These are phyloP conservation scores for Pelosia muscerda DNA, from an alignment of 2,888 invertebrate genomes.

Conservation along the genomic window DNA sequence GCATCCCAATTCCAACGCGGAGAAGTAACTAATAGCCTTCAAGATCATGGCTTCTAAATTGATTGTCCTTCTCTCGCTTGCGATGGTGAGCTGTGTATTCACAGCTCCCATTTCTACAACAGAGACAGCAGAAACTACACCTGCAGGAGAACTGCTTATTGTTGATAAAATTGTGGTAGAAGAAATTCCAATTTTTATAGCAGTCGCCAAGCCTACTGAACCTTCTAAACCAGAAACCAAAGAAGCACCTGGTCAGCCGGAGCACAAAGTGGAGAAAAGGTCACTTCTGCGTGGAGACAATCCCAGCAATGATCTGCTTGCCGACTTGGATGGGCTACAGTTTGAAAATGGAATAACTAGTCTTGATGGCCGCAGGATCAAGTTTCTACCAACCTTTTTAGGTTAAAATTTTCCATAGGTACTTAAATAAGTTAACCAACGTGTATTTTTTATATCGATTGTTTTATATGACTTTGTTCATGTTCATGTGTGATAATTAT, in stretches of 20 bases:
- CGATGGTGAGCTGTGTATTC: conserved; percentile 58
- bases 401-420: conserved; percentile 60
- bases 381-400: conserved; percentile 78
- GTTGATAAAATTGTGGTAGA: conserved; percentile 68
- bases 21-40: conserved; percentile 68
- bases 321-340: conserved; percentile 69
- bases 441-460: background rate
- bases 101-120: conserved; percentile 64
- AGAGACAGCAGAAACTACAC: conserved; percentile 55
- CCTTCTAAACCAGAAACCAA: conserved; percentile 50
- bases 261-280: conserved; percentile 72
- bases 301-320: conserved; percentile 72
- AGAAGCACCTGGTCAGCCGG: conserved; percentile 36
- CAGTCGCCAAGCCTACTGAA: conserved; percentile 53
- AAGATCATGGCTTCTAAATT: conserved; percentile 71
- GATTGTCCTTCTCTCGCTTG: conserved; percentile 69
- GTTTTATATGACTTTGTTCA: background rate
- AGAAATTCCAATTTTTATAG: conserved; percentile 66
- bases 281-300: conserved; percentile 73
- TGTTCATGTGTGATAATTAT: background rate
- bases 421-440: background rate
- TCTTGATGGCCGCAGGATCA: conserved; percentile 76
- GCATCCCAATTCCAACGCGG: conserved; percentile 56
- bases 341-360: conserved; percentile 67
- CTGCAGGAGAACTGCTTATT: conserved; percentile 51